These are phyloP conservation scores for Nasonia vitripennis DNA, from an alignment of 1,140 invertebrate genomes.

Conservation along the genomic window DNA sequence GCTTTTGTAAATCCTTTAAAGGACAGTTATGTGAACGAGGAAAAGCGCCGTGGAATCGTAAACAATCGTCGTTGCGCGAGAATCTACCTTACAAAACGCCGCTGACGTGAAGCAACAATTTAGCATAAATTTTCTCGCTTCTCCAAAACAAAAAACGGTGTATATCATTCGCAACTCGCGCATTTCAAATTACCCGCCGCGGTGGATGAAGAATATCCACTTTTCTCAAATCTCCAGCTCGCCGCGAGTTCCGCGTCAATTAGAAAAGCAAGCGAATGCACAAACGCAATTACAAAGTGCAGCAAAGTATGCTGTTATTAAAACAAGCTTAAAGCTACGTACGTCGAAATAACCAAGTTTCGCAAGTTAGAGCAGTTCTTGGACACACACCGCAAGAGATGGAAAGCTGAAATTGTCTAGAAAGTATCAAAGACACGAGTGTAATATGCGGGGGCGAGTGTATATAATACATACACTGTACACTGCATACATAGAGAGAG, in stretches of 20 bases:
- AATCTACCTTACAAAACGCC: not conserved
- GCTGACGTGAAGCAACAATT: not conserved
- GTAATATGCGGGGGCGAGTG: conserved; percentile 6
- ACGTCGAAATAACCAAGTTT: not conserved
- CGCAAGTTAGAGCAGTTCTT: not conserved
- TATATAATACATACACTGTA: not conserved
- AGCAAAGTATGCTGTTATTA: not conserved
- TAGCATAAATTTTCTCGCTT: conserved; percentile 7
- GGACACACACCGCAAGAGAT: not conserved
- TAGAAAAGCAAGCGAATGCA: not conserved
- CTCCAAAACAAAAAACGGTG: not conserved
- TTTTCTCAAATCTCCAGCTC: not conserved
- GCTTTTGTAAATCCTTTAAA: conserved; percentile 25
- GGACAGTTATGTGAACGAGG: conserved; percentile 24
- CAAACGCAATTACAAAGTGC: not conserved
- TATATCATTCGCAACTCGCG: not conserved
- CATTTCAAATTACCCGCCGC: not conserved
- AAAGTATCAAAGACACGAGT: not conserved
- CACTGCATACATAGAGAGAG: not conserved
- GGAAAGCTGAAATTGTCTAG: conserved; percentile 10
- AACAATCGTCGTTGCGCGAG: conserved; percentile 12
- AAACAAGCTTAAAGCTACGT: not conserved
- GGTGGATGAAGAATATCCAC: not conserved
- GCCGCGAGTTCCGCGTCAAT: not conserved
- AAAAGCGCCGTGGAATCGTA: conserved; percentile 15